Base-by-base conservation (phyloP, 2,113 vertebrate genomes). In the Indicator indicator region DNA sequence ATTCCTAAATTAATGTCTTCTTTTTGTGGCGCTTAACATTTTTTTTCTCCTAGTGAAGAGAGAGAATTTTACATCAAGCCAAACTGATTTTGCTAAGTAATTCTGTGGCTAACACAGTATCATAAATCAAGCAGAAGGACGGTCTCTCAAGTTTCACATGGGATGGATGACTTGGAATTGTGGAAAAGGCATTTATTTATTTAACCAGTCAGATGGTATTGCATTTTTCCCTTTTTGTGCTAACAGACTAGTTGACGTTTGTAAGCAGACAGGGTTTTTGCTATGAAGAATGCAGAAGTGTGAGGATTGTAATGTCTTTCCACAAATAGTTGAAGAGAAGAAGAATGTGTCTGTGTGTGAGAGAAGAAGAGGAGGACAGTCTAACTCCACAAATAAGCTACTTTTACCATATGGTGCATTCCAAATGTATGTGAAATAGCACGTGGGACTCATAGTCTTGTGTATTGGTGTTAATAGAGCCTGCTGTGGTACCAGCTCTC, bases 1-100 rank as follows among this genome's bases (percentile, higher is more conserved):
- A 97, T 96, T 97, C 93, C 94, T 97, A 97, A 98, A 97, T 98
- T 98, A 98, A 97, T 98, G 96, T 97, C 95, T 62, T 96, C 93
- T 97, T 97, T 97, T 97, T 96, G 93, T 95, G 86, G 60, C 69
- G 71, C 87, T 90, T 89, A 91, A 92, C 28, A 6, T 93, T 95
- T 82, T 78, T 93, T 80, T 70, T 70, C 62, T 91, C 67, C 48
- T 77, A 16, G 80, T 88, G 85, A 74, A 90, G 95, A 89, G 83
- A 85, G 84, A 94, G 91, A 88, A 83, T 93, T 95, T 97, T 96
- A 91, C 84, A 96, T 97, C 81, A 87, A 96, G 77, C 81, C 88
- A 96, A 96, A 95, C 90, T 94, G 96, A 97, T 97, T 97, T 96
- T 95, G 75, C 93, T 97, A 97, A 97, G 97, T 96, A 97, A 97